Evolutionary conservation across 2,797 vertebrate genomes (phyloP), one percentile per base, ranked within the genome.

Genomic region (Decapterus maruadsi): DNA sequence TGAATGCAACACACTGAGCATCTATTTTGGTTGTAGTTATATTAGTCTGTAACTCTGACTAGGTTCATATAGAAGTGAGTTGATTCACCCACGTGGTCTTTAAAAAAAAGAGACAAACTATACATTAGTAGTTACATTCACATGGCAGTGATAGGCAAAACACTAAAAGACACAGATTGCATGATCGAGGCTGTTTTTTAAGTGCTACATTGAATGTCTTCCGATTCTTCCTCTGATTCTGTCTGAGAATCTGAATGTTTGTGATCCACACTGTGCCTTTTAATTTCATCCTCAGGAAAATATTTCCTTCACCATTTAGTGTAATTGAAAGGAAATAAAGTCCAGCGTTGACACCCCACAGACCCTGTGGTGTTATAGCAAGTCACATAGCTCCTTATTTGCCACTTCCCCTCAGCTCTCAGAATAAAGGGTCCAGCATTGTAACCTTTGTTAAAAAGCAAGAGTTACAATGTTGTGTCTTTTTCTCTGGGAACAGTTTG

Each of bases 361-460:
- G 95, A 94, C 94, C 93, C 93, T 85, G 91, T 77, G 90, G 90
- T 92, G 89, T 84, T 89, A 89, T 73, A 86, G 68, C 85, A 90
- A 81, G 80, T 89, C 89, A 87, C 87, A 50, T 85, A 87, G 90
- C 90, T 83, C 80, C 78, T 72, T 43, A 19, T 78, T 66, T 51
- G 51, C 68, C 57, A 45, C 75, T 40, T 68, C 54, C 72, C 75
- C 48, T 75, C 61, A 70, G 60, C 17, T 29, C 59, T 69, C 76
- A 64, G 75, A 77, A 34, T 79, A 87, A 74, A 72, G 5, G 11
- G 7, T 82, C 31, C 72, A 82, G 58, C 77, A 67, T 61, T 73
- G 80, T 68, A 67, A 72, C 72, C 46, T 74, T 54, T 77, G 50
- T 43, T 55, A 64, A 51, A 64, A 51, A 64, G 3, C 57, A 81